These are phyloP conservation scores for Linepithema humile DNA, from an alignment of 1,140 invertebrate species.

Conservation along the genomic window DNA sequence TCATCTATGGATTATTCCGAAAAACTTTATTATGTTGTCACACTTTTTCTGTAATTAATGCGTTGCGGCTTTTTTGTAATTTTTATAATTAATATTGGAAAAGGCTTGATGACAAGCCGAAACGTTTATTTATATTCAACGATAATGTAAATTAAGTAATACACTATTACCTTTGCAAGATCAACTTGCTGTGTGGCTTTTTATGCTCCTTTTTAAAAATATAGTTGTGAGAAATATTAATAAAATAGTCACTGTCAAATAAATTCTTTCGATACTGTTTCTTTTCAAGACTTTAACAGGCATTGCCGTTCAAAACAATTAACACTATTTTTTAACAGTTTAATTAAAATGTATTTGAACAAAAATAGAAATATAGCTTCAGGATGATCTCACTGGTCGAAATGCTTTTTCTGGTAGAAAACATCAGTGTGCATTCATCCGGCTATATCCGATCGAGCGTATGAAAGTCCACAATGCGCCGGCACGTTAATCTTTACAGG, in stretches of 20 bases:
- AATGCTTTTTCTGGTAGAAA: conserved; percentile 44
- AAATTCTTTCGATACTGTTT: neutral
- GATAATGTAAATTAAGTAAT: no score
- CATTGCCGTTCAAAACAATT: conserved; percentile 11
- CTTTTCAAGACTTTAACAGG: neutral
- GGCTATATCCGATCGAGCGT: conserved; percentile 27
- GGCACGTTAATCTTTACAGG: conserved; percentile 57
- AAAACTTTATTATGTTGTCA: no score
- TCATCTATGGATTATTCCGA: no score
- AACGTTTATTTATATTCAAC: no score
- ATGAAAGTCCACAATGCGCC: conserved; percentile 39
- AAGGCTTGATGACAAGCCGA: no score
- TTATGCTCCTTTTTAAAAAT: no score
- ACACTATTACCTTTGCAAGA: no score
- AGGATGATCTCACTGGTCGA: neutral
- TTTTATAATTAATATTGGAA: no score
- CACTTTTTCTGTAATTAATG: no score
- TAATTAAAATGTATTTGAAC: neutral
- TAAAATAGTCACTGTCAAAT: neutral
- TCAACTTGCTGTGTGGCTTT: no score
- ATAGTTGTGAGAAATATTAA: neutral
- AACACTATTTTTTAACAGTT: neutral
- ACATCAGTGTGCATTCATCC: conserved; percentile 16
- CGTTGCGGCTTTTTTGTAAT: no score
- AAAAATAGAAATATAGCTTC: neutral